Evolutionary conservation across 2,113 vertebrate species (phyloP).

Genomic region (Phaethornis superciliosus): DNA sequence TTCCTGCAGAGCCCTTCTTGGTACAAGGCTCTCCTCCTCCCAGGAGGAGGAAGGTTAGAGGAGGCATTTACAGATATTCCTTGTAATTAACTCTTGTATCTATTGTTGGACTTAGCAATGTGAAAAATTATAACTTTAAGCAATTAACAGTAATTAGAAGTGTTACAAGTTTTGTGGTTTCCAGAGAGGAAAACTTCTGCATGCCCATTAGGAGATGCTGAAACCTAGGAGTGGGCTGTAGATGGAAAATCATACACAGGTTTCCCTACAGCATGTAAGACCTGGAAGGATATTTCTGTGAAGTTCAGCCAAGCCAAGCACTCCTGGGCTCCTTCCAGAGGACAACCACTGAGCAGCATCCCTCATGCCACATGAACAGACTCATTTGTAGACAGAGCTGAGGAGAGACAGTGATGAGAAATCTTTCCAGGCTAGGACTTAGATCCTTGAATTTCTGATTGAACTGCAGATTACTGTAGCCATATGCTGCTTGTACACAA

Average conservation of each 20-base stretch:
- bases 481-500: slow-evolving; percentile 58
- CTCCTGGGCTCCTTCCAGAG: background rate
- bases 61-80: background rate
- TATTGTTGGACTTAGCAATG: background rate
- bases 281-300: background rate
- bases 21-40: background rate
- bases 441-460: slow-evolving; percentile 32
- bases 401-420: slow-evolving; percentile 2
- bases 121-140: background rate
- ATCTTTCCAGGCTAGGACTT: slow-evolving; percentile 18
- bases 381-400: background rate
- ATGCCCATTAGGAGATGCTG: background rate
- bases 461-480: slow-evolving; percentile 41
- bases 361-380: background rate
- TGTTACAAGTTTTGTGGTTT: background rate
- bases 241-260: background rate
- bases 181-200: background rate
- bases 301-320: background rate
- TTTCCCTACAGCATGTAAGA: accelerated
- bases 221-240: background rate
- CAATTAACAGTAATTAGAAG: background rate
- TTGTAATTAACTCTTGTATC: background rate
- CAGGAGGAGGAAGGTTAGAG: background rate
- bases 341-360: background rate
- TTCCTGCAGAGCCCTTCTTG: background rate